Base-by-base conservation (phyloP, 2,113 vertebrate genomes). In the Corythaeola cristata region DNA sequence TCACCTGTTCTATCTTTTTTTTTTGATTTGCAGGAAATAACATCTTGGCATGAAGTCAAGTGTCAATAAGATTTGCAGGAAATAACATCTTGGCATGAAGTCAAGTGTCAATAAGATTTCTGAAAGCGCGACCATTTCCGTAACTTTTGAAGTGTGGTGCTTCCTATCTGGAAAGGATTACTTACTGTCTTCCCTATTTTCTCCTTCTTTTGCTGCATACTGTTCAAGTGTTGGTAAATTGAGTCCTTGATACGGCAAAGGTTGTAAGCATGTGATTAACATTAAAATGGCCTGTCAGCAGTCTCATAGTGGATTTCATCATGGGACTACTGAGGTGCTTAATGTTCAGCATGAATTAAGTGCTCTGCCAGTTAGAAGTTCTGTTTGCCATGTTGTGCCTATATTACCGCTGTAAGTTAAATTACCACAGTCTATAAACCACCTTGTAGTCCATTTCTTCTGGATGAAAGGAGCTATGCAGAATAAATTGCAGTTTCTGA, bases 361-460 rank as follows among this genome's bases (percentile, higher is more conserved):
- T 85, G 84, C 71, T 95, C 89, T 91, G 77, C 91, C 94, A 89
- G 59, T 79, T 88, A 82, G 66, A 81, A 73, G 81, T 55, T 71
- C 88, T 89, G 63, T 89, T 96, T 92, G 78, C 93, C 87, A 80
- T 88, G 91, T 96, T 94, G 95, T 95, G 92, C 89, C 87, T 95
- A 6, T 67, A 93, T 96, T 96, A 67, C 84, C 1, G 6, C 63
- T 74, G 66, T 47, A 96, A 96, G 93, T 89, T 92, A 91, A 95
- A 97, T 91, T 91, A 80, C 63, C 67, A 69, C 66, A 89, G 91
- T 79, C 96, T 95, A 89, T 97, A 96, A 95, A 96, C 45, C 81
- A 91, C 84, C 94, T 95, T 77, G 84, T 82, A 96, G 92, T 71
- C 91, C 91, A 89, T 97, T 97, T 91, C 82, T 95, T 93, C 63